phyloP scores from a whole-genome alignment of 1,140 invertebrate species.

The Zaprionus lachaisei region DNA sequence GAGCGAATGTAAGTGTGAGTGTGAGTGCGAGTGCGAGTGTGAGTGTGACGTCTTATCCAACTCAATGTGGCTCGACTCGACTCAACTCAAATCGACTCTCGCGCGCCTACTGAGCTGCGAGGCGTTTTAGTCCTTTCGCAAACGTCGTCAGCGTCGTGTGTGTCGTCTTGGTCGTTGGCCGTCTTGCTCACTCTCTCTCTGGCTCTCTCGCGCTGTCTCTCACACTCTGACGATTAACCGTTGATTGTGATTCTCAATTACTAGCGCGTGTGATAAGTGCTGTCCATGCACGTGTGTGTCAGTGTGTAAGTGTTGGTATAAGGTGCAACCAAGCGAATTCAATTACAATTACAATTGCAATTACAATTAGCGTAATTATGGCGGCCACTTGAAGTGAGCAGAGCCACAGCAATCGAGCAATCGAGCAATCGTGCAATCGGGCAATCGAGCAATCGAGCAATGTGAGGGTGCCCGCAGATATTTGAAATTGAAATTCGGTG shows the following conservation, averaged over 20 bases:
- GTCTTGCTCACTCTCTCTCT: constrained; percentile 21
- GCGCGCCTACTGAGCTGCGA: constrained; percentile 54
- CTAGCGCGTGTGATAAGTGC: constrained; percentile 52
- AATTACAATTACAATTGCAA: constrained; percentile 69
- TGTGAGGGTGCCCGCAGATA: constrained; percentile 71
- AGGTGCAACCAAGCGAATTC: constrained; percentile 68
- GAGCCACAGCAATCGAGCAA: constrained; percentile 16
- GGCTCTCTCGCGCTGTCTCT: constrained; percentile 29
- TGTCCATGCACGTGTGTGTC: constrained; percentile 45
- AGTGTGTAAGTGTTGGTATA: constrained; percentile 29
- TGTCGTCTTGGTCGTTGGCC: constrained; percentile 47
- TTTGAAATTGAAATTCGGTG: constrained; percentile 43
- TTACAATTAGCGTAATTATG: constrained; percentile 71
- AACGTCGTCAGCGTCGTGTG: constrained; percentile 77
- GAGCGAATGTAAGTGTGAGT: constrained; percentile 42
- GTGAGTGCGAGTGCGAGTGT: constrained; percentile 48
- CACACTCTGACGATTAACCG: constrained; percentile 53
- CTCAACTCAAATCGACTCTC: constrained; percentile 46
- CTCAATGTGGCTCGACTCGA: constrained; percentile 43
- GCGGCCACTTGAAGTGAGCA: constrained; percentile 64
- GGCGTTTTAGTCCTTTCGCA: constrained; percentile 75
- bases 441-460: neutral
- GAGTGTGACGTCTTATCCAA: constrained; percentile 71
- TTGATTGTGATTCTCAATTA: constrained; percentile 53
- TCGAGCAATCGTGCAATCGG: too few species aligned